Evolutionary conservation across 2,113 vertebrate species (phyloP).

Genomic region (Strix uralensis): DNA sequence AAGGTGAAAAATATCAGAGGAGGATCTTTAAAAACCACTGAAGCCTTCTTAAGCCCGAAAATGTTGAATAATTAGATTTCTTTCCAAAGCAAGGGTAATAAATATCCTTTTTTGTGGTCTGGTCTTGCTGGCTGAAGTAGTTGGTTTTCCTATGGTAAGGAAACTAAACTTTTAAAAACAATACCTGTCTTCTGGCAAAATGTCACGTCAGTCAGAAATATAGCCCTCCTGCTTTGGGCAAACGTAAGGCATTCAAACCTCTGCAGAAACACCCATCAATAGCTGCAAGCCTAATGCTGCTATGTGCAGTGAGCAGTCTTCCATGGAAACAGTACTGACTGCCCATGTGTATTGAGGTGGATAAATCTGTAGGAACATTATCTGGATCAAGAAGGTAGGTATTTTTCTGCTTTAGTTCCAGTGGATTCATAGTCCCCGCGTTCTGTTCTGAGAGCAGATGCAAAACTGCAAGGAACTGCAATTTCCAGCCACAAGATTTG

Average conservation of each 20-base stretch:
- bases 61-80: neutral
- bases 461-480: neutral
- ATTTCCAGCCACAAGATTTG: neutral
- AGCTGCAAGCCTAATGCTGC: neutral
- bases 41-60: neutral
- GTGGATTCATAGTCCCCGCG: neutral
- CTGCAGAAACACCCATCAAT: neutral
- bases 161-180: neutral
- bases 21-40: neutral
- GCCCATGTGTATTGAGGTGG: neutral
- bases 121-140: neutral
- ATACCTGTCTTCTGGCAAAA: neutral
- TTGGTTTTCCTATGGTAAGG: neutral
- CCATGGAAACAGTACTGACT: neutral
- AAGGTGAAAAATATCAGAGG: neutral
- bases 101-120: neutral
- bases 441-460: neutral
- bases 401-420: neutral
- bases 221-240: neutral
- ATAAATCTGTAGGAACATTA: neutral
- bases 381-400: neutral
- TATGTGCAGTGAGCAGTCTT: neutral
- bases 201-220: neutral
- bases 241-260: neutral
- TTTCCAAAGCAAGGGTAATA: neutral